A percentile compares a stretch with the other conserved stretches of the same genome.
Conservation (phyloP, 1,140 invertebrate genomes). For the Ceratina japonica region DNA sequence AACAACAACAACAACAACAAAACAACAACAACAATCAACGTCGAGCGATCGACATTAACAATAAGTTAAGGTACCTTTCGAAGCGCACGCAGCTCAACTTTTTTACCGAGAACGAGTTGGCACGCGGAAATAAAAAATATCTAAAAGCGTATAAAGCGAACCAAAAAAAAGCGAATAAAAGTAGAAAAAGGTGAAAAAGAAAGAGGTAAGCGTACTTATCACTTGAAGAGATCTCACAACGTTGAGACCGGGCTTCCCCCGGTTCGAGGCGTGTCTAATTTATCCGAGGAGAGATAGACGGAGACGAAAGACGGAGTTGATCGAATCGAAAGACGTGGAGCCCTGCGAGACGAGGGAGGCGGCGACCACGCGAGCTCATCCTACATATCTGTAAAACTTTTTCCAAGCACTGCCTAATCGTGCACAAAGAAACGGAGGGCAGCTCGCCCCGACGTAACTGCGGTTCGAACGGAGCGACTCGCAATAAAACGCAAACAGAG, state of each 20-base stretch:
- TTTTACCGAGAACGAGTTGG: conserved; percentile 27
- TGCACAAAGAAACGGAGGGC: conserved; percentile 33
- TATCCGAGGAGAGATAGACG: background rate
- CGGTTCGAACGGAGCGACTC: conserved; percentile 1
- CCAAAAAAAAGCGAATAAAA: background rate
- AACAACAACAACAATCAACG: background rate
- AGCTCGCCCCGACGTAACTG: background rate
- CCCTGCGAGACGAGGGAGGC: background rate
- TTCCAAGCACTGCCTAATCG: conserved; percentile 65
- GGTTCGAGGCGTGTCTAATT: background rate
- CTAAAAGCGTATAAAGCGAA: background rate
- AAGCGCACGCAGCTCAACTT: conserved; percentile 25
- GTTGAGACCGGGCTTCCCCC: background rate
- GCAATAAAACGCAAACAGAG: too few species aligned
- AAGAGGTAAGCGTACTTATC: conserved; percentile 34
- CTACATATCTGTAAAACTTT: conserved; percentile 62
- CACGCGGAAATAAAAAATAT: background rate
- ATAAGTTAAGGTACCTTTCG: conserved; percentile 36
- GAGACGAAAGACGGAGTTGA: too few species aligned
- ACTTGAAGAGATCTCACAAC: conserved; percentile 36
- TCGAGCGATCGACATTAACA: conserved; percentile 31
- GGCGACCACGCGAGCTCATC: conserved; percentile 29
- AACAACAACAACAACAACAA: too few species aligned
- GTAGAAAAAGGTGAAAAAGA: background rate
- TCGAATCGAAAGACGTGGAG: background rate